Base-by-base conservation (phyloP, 1,140 invertebrate species). In the Zelostemma sp. region DNA sequence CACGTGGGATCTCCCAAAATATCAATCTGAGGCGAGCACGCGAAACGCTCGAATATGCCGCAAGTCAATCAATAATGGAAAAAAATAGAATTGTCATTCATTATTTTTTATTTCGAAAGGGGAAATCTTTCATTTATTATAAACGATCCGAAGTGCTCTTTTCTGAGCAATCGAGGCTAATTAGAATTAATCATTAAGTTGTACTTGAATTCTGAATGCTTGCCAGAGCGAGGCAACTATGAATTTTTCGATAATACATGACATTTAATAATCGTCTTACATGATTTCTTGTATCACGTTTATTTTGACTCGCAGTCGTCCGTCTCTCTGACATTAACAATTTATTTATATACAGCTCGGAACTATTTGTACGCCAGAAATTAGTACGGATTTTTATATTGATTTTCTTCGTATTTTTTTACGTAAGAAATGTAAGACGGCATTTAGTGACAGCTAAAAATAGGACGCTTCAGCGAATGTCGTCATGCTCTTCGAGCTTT, bases 1-100 rank as follows among this genome's bases (percentile, higher is more conserved):
- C 66, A 72, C 69, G 79, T 78, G 78, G 76, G 72, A 71, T 75
- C 79, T 78, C 79, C 80, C 50, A 80, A 83, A 83, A 83, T 82
- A 83, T 81, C 76, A 80, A 80, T 78, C 79, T 80, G 73, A 60
- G 64, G 5, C 16, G 8, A 15, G 6, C 15, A 17, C 18, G 31
- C 28, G 9, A 33, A 14, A 47, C 19, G 11, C 16, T 50, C 49
- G 43, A 64, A 57, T 47, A 35, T 28, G 35, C 40, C 47, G 15
- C 40, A 38, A 45, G 48, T 54, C 51, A 11, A 18, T 11, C 2
- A 11, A 43, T 43, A 38, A 38, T 38, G 35, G 41, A 4, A 17
- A 35, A 35, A 35, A 35, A 35, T 35, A 28, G 8, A 28, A 9
- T n/a, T 9, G 33, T n/a, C n/a, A 35, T 35, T 35, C 11, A 35